A percentile compares a stretch with the other conserved stretches of the same genome.
Conservation (phyloP, 1,140 invertebrate species). For the Pristionchus pacificus region DNA sequence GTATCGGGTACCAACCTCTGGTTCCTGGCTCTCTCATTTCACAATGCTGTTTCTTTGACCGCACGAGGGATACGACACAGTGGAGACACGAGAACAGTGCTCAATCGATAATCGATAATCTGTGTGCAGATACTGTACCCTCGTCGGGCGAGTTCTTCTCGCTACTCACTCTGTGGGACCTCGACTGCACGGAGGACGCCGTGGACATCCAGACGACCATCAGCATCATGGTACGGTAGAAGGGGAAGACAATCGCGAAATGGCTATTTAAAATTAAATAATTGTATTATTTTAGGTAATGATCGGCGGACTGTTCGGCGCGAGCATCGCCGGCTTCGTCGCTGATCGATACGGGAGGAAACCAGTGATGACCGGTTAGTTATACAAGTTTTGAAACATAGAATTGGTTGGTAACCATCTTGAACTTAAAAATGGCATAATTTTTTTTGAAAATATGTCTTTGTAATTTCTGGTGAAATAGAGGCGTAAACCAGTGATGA, state of each 20-base stretch:
- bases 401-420: no score
- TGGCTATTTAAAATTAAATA: no score
- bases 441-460: no score
- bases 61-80: constrained; percentile 6
- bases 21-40: not conserved
- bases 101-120: no score
- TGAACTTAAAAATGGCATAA: no score
- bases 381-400: no score
- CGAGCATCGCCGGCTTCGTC: constrained; percentile 46
- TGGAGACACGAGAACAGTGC: not conserved
- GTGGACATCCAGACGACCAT: constrained; percentile 32
- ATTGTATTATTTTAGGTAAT: constrained; percentile 25
- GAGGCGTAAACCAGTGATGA: no score
- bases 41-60: not conserved
- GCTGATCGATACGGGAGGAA: constrained; percentile 52
- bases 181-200: constrained; percentile 34
- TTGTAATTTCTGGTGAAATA: no score
- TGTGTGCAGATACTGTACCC: no score
- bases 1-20: not conserved
- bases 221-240: no score
- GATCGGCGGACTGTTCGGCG: constrained; percentile 48
- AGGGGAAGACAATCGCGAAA: no score
- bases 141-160: constrained; percentile 48
- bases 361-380: constrained; percentile 46
- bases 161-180: constrained; percentile 43